These are phyloP conservation scores for Eumeta japonica DNA, from an alignment of 1,140 invertebrate genomes.

Conservation along the genomic window DNA sequence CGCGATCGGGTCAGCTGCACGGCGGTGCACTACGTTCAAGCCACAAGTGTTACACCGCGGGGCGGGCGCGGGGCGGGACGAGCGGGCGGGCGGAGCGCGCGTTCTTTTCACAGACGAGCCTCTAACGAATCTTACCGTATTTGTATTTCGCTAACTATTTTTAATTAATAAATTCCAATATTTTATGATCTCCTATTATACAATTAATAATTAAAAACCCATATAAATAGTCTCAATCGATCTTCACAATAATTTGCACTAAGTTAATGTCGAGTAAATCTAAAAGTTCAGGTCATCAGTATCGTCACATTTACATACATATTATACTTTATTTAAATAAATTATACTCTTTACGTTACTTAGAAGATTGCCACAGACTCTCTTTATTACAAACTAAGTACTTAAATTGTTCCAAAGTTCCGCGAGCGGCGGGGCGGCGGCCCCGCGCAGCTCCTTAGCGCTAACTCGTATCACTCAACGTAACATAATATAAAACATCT, in stretches of 20 bases:
- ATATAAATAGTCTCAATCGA: slow-evolving; percentile 57
- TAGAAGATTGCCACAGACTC: slow-evolving; percentile 52
- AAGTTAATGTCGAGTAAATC: slow-evolving; percentile 55
- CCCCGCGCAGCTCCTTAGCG: slow-evolving; percentile 45
- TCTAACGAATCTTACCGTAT: slow-evolving; percentile 54
- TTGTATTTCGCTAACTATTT: slow-evolving; percentile 58
- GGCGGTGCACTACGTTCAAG: neutral
- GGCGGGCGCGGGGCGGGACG: slow-evolving; percentile 6
- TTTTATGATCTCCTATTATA: slow-evolving; percentile 52
- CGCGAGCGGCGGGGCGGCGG: slow-evolving; percentile 31
- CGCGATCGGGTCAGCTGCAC: neutral
- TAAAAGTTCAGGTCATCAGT: slow-evolving; percentile 41
- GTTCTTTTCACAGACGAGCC: slow-evolving; percentile 44
- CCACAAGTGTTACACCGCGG: slow-evolving; percentile 8
- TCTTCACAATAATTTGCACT: slow-evolving; percentile 57
- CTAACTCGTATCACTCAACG: slow-evolving; percentile 52
- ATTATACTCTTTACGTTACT: slow-evolving; percentile 56
- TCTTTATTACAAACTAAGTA: slow-evolving; percentile 58
- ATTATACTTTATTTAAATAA: slow-evolving; percentile 55
- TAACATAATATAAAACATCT: slow-evolving; percentile 55
- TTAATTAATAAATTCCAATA: slow-evolving; percentile 59
- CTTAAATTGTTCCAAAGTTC: slow-evolving; percentile 52
- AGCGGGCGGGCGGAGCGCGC: slow-evolving; percentile 5
- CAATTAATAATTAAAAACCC: slow-evolving; percentile 57
- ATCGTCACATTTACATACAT: slow-evolving; percentile 35